Conservation (phyloP, 2,113 vertebrate species). For the Callithrix jacchus region DNA sequence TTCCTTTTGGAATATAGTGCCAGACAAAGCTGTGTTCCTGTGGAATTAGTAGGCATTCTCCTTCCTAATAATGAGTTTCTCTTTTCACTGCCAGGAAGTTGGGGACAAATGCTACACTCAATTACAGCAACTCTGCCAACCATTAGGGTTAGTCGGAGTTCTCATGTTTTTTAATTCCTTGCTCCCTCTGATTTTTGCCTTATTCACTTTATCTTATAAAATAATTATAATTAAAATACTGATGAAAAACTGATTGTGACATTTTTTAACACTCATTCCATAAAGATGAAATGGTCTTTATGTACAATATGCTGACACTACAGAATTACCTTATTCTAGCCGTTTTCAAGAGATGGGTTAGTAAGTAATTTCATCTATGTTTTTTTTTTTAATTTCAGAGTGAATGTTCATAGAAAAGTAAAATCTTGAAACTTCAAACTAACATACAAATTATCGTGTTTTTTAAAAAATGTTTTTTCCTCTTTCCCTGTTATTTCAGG, state of each 20-base stretch:
- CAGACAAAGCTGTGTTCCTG: slow-evolving; percentile 50
- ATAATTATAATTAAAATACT: neutral
- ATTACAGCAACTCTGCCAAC: neutral
- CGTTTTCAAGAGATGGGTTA: neutral
- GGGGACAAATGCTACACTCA: slow-evolving; percentile 21
- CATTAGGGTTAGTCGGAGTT: neutral
- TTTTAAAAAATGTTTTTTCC: neutral
- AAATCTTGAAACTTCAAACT: neutral
- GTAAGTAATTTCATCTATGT: neutral
- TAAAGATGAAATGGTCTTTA: neutral
- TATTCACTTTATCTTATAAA: slow-evolving; percentile 7
- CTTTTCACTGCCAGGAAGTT: slow-evolving; percentile 57
- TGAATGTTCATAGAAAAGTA: slow-evolving; percentile 2
- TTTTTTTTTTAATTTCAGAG: neutral
- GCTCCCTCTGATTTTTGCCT: slow-evolving; percentile 26
- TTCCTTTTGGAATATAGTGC: slow-evolving; percentile 16
- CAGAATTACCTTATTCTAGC: neutral
- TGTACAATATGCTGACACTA: neutral
- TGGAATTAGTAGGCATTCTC: slow-evolving; percentile 46
- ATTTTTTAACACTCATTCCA: neutral
- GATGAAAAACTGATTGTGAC: neutral
- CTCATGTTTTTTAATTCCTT: neutral
- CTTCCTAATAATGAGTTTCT: slow-evolving; percentile 53
- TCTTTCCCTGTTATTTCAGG: slow-evolving; percentile 6
- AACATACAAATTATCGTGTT: neutral